These are phyloP conservation scores for Microtus ochrogaster DNA, from an alignment of 2,113 vertebrate species.

Conservation along the genomic window DNA sequence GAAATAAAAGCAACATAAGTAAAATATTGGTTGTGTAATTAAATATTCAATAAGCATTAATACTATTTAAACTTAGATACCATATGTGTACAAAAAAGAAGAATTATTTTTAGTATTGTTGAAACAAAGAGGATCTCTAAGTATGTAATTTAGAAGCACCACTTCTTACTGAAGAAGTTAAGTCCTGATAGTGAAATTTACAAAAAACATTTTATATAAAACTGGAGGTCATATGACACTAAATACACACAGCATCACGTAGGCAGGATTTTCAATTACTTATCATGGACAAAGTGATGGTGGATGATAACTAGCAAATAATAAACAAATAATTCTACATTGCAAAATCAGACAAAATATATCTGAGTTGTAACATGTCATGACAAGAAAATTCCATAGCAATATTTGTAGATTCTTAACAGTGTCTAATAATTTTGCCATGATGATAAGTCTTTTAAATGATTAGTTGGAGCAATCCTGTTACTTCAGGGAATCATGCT, in stretches of 20 bases:
- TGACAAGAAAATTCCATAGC: not conserved
- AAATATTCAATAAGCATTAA: not conserved
- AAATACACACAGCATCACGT: not conserved
- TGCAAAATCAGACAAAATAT: not conserved
- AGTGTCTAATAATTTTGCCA: not conserved
- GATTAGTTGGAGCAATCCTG: rapidly evolving
- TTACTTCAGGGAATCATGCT: not conserved
- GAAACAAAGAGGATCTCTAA: not conserved
- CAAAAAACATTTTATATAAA: not conserved
- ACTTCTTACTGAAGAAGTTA: not conserved
- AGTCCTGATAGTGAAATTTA: not conserved
- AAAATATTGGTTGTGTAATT: not conserved
- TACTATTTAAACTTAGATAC: not conserved
- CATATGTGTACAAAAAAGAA: not conserved
- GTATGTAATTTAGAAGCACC: not conserved
- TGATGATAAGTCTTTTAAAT: not conserved
- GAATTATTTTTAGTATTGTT: not conserved
- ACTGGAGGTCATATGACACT: not conserved
- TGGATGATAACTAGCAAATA: not conserved
- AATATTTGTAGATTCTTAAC: not conserved
- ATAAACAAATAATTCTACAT: not conserved
- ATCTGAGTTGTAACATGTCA: not conserved
- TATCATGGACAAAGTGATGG: rapidly evolving
- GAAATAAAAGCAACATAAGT: not conserved
- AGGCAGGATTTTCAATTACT: not conserved